A percentile compares a stretch with the other conserved stretches of the same genome.
Conservation (phyloP, 92 coral and sea anemone genomes). For the Porites evermanni region DNA sequence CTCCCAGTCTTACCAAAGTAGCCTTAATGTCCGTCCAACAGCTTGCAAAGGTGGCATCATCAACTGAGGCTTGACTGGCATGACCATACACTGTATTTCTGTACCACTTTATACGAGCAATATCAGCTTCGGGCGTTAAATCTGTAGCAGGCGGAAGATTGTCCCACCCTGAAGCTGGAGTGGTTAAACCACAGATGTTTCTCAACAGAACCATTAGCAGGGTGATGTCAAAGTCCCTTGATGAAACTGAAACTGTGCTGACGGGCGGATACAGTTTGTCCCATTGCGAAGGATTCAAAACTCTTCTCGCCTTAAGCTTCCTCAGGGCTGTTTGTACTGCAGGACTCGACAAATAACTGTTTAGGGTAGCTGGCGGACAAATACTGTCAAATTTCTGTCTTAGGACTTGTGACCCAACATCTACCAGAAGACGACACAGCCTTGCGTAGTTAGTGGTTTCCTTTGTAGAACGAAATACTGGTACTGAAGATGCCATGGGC, state of each 20-base stretch:
- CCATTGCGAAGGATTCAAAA: constrained; percentile 2
- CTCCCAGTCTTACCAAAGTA: neutral
- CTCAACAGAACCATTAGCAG: neutral
- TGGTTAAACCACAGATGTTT: neutral
- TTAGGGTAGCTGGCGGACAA: neutral
- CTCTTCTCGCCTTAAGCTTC: neutral
- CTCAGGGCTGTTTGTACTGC: neutral
- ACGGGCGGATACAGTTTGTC: neutral
- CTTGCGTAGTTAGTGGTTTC: constrained; percentile 5
- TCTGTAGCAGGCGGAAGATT: neutral
- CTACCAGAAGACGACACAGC: constrained; percentile 16
- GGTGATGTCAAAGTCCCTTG: constrained; percentile 6
- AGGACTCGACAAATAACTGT: neutral
- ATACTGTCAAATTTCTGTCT: neutral
- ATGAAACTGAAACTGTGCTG: neutral
- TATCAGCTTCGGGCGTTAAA: neutral
- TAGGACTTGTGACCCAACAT: constrained; percentile 15
- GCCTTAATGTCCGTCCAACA: neutral
- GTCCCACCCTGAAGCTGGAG: neutral
- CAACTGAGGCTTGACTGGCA: neutral
- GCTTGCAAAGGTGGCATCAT: neutral
- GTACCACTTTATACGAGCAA: neutral
- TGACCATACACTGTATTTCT: neutral
- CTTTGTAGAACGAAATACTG: neutral
- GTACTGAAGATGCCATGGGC: neutral